Conservation (phyloP, 30 jellyfish, hydroid and myxozoan species). For the Turritopsis rubra region DNA sequence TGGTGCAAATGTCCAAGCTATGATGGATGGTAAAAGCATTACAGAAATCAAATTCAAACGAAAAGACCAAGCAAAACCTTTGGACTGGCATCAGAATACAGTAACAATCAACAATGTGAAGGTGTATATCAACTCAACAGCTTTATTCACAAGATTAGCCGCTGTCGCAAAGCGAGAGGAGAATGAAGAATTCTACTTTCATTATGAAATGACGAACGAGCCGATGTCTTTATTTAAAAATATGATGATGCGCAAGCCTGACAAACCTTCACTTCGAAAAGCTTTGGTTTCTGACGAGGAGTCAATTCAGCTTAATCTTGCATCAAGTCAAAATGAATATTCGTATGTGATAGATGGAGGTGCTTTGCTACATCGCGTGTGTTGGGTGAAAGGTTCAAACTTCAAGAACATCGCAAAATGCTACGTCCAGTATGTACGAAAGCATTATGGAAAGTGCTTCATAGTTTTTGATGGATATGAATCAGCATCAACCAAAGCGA, state of each 20-base stretch:
- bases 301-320: neutral
- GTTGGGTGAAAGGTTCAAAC: constrained; percentile 12
- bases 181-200: constrained; percentile 20
- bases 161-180: constrained; percentile 38
- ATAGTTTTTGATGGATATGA: constrained; percentile 31
- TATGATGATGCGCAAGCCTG: constrained; percentile 28
- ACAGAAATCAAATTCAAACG: neutral
- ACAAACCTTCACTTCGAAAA: constrained; percentile 21
- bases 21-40: neutral
- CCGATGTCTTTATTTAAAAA: constrained; percentile 28
- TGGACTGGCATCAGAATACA: neutral
- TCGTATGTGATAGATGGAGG: constrained; percentile 10
- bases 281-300: constrained; percentile 14
- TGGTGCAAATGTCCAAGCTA: neutral
- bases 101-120: constrained; percentile 19
- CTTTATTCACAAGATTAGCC: constrained; percentile 43
- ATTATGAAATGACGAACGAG: constrained; percentile 31
- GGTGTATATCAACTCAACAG: constrained; percentile 32
- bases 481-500: neutral
- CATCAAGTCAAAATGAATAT: neutral
- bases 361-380: constrained; percentile 21
- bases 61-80: neutral
- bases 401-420: neutral
- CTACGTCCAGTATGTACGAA: constrained; percentile 3
- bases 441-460: neutral